Evolutionary conservation across 2,113 vertebrate genomes (phyloP), one percentile per base, ranked within the genome.

Genomic region (Chaetodon auriga): DNA sequence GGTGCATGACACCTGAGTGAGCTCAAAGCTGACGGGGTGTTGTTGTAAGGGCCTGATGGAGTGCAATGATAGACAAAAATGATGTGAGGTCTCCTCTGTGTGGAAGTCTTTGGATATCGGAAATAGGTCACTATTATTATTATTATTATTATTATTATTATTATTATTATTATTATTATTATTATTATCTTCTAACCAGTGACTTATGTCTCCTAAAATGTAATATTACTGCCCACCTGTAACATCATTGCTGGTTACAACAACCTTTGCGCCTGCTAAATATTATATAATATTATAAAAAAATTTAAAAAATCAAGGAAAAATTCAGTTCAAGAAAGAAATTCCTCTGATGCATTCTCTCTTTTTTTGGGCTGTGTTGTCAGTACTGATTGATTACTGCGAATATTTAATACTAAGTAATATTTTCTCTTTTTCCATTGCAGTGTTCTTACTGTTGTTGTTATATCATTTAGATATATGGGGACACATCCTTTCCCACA

Each of bases 1-100:
- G 55, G 71, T 41, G 46, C 51, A n/a, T 54, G 75, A 80, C 81
- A 82, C 69, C 83, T 81, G 72, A 64, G 64, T 57, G 73, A 62
- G 45, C 58, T 46, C 58, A 73, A 7, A 48, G 18, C 21, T 57
- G 65, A 43, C 43, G 25, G 18, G 49, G 45, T 54, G 60, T 79
- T 55, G 35, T n/a, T 19, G 49, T 13, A 16, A 19, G 0, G 30
- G 54, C 7, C 35, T 68, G 51, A 63, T 49, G 13, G 69, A 54
- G 14, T 1, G 49, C 12, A 43, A 25, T 21, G 7, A 62, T 30
- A 3, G 2, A 38, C 0, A 62, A 58, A 19, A 36, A 49, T 4
- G 0, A 51, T 25, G 51, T 16, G 23, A 1, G 19, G 35, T 2
- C 11, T 57, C 30, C 23, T 48, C 51, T 43, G 19, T 35, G 12